A percentile compares a stretch with the other conserved stretches of the same genome.
These are phyloP conservation scores for Climacteris rufus DNA, from an alignment of 2,113 vertebrate genomes.

Conservation along the genomic window DNA sequence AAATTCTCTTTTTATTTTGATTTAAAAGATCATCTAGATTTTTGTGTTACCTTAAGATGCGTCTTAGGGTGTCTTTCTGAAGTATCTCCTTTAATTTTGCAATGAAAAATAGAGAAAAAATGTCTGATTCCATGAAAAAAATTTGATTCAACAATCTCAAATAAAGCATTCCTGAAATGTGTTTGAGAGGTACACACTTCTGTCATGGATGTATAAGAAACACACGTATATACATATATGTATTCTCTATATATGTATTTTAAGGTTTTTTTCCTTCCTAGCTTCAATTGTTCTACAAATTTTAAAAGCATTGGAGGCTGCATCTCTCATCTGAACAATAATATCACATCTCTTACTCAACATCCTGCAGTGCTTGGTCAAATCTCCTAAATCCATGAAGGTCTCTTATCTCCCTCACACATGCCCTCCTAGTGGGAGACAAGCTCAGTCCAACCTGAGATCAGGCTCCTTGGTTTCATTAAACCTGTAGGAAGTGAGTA, in stretches of 20 bases:
- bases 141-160: background rate
- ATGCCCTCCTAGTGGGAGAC: background rate
- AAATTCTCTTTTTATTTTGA: background rate
- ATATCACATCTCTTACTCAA: background rate
- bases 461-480: background rate
- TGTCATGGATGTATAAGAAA: background rate
- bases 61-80: background rate
- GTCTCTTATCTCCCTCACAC: background rate
- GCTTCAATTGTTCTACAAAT: background rate
- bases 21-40: background rate
- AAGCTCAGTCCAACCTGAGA: background rate
- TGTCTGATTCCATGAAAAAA: background rate
- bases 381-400: background rate
- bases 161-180: background rate
- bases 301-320: background rate
- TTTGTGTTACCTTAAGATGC: background rate
- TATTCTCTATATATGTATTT: background rate
- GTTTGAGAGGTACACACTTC: background rate
- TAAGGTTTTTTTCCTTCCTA: background rate
- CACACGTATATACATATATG: too few relatives aligned
- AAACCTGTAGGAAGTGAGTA: background rate
- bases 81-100: background rate
- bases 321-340: background rate
- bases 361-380: background rate
- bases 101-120: background rate